Base-by-base conservation (phyloP, 2,797 vertebrate species). In the Anabacerthia variegaticeps region DNA sequence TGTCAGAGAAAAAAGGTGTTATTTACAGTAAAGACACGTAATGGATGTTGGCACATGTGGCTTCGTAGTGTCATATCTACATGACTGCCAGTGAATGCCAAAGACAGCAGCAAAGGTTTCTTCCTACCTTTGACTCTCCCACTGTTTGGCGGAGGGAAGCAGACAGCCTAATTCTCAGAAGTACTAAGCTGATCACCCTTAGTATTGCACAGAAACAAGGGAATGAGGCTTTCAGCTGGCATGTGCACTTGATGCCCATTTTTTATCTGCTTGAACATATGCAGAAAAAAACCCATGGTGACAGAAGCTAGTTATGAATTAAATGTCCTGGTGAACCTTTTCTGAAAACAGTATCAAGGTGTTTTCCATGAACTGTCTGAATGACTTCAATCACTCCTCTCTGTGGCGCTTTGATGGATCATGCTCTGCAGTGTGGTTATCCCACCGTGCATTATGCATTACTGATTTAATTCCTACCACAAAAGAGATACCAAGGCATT, bases 11-110 rank as follows among this genome's bases (percentile, higher is more conserved):
- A 86, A 74, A 75, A 81, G 52, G 46, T 2, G 4, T 68, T 95
- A 77, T 79, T 93, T 96, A 85, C 79, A 89, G 46, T 92, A 90
- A 73, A 43, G 58, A 27, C 24, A 63, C 37, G 51, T 92, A 95
- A 95, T 89, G 78, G 72, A 19, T 80, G 30, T 79, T 86, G 91
- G 78, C 32, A 14, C 65, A 21, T 23, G 43, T 63, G 55, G 9
- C 72, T 55, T 75, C 5, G 0, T 21, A 56, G 81, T 72, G 73
- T 26, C 43, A 7, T 69, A 36, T 59, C 75, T 74, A 20, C n/a
- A 30, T 32, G 39, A 49, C 59, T 80, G 84, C 74, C 89, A 74
- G 59, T n/a, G 62, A 94, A 86, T 59, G 58, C 66, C 8, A 16
- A 88, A 59, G 49, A 62, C n/a, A 90, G 67, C 36, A 51, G 36